A percentile compares a stretch with the other conserved stretches of the same genome.
Evolutionary conservation across 2,113 vertebrate species (phyloP).

Genomic region (Tachycineta bicolor): DNA sequence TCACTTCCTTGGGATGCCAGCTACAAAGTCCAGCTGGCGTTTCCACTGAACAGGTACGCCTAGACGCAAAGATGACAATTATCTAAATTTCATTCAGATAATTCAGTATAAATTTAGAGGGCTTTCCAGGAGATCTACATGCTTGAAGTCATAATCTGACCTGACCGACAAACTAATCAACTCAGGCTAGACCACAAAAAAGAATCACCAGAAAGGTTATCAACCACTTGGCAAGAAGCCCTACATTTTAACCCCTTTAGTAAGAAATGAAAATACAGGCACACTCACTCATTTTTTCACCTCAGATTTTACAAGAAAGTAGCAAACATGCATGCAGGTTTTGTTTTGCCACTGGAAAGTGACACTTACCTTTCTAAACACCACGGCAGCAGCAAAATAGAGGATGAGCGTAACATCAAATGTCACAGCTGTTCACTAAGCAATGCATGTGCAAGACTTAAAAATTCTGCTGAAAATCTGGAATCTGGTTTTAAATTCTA

Average conservation of each 20-base stretch:
- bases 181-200: background rate
- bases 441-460: background rate
- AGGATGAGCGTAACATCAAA: background rate
- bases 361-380: constrained; percentile 33
- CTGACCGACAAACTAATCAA: background rate
- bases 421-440: constrained; percentile 10
- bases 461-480: background rate
- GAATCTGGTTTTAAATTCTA: background rate
- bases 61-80: background rate
- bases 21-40: background rate
- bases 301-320: background rate
- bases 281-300: background rate
- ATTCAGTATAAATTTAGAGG: background rate
- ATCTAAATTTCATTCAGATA: background rate
- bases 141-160: background rate
- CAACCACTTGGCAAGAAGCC: background rate
- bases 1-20: background rate
- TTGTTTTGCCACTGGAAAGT: background rate
- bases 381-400: background rate
- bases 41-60: background rate
- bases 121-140: background rate
- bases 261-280: background rate
- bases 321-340: background rate
- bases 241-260: background rate
- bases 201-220: background rate